Evolutionary conservation across 2,113 vertebrate genomes (phyloP).

Genomic region (Serilophus lunatus): DNA sequence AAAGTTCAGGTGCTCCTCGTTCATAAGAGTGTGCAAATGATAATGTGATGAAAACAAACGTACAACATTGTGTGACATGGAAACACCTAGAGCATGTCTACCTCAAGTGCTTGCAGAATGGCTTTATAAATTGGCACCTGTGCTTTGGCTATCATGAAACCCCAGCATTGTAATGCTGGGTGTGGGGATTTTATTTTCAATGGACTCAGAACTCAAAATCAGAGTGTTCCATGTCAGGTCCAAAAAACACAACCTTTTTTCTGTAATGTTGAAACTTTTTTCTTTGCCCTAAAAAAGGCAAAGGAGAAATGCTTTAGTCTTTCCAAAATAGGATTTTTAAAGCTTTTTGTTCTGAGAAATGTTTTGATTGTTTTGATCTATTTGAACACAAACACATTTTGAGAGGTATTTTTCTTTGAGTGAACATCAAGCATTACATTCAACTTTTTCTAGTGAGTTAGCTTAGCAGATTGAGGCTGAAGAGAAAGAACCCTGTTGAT

Average conservation of each 20-base stretch:
- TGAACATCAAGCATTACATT: background rate
- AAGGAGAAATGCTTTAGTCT: background rate
- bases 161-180: background rate
- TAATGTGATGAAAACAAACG: background rate
- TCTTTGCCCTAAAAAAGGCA: background rate
- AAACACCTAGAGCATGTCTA: background rate
- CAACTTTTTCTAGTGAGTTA: background rate
- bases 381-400: slow-evolving; percentile 13
- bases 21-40: background rate
- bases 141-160: background rate
- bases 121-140: background rate
- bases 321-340: background rate
- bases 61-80: background rate
- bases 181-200: background rate
- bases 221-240: background rate
- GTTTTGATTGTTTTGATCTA: slow-evolving; percentile 35
- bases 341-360: slow-evolving; percentile 21
- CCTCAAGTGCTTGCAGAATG: background rate
- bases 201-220: background rate
- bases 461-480: background rate
- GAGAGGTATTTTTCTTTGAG: background rate
- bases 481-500: background rate
- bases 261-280: background rate
- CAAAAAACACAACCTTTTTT: background rate
- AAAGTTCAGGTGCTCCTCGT: background rate